These are phyloP conservation scores for Dendroctonus ponderosae DNA, from an alignment of 1,140 invertebrate species.

Conservation along the genomic window DNA sequence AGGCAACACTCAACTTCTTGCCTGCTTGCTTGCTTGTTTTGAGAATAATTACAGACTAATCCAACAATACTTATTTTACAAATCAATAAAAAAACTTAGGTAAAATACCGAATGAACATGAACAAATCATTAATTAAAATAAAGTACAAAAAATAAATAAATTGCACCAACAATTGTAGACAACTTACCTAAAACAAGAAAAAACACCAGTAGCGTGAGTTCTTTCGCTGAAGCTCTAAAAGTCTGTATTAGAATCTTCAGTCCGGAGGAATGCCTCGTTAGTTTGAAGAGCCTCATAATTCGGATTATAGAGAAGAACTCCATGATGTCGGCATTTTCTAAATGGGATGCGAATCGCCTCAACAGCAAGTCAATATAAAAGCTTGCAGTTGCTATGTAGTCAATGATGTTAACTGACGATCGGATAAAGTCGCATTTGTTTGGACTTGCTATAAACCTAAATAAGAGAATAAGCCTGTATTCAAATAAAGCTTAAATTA, in stretches of 20 bases:
- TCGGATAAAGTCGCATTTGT: slow-evolving; percentile 88
- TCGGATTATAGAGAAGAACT: slow-evolving; percentile 98
- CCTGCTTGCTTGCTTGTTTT: too few relatives aligned
- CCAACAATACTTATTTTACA: too few relatives aligned
- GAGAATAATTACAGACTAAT: too few relatives aligned
- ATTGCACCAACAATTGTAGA: too few relatives aligned
- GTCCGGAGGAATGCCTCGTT: slow-evolving; percentile 92
- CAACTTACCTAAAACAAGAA: slow-evolving; percentile 72
- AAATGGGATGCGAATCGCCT: slow-evolving; percentile 87
- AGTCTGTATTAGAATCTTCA: slow-evolving; percentile 97
- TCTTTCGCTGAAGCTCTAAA: slow-evolving; percentile 98
- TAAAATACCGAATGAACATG: too few relatives aligned
- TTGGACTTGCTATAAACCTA: slow-evolving; percentile 90
- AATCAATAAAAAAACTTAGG: too few relatives aligned
- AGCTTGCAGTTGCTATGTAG: slow-evolving; percentile 97
- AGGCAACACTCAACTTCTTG: too few relatives aligned
- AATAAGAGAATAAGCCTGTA: neutral
- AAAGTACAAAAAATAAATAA: too few relatives aligned
- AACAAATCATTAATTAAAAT: too few relatives aligned
- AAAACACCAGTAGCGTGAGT: slow-evolving; percentile 91
- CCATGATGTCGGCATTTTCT: slow-evolving; percentile 95
- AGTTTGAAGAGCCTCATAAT: slow-evolving; percentile 98
- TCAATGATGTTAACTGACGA: slow-evolving; percentile 97
- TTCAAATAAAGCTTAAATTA: too few relatives aligned
- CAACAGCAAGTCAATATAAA: slow-evolving; percentile 88